Conservation (phyloP, 2,113 vertebrate genomes). For the Gambusia holbrooki region DNA sequence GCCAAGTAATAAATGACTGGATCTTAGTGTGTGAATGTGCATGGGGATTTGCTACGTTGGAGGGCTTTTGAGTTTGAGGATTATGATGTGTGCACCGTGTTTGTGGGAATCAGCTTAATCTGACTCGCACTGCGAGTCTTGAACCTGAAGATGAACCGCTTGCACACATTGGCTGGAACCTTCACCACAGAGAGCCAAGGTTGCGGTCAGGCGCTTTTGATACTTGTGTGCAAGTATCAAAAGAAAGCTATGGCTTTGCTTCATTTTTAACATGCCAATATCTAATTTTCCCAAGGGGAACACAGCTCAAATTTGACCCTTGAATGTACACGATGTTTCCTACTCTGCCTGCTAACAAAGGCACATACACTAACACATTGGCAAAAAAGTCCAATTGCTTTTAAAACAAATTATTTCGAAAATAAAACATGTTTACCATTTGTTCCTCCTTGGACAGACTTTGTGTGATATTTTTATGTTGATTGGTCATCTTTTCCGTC, state of each 20-base stretch:
- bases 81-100: neutral
- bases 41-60: neutral
- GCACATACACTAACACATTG: neutral
- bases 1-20: no score
- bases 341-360: neutral
- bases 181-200: neutral
- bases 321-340: neutral
- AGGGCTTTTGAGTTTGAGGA: neutral
- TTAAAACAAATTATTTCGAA: neutral
- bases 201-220: neutral
- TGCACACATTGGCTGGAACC: neutral
- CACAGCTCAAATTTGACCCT: neutral
- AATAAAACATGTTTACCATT: neutral
- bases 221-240: neutral
- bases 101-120: neutral
- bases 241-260: neutral
- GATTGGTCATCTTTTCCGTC: conserved; percentile 78
- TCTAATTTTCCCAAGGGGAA: neutral
- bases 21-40: neutral
- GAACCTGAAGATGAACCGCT: neutral
- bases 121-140: neutral
- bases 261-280: neutral
- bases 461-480: conserved; percentile 74
- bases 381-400: neutral
- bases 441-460: conserved; percentile 57